Conservation (phyloP, 2,888 invertebrate species). For the Aethes cnicana region DNA sequence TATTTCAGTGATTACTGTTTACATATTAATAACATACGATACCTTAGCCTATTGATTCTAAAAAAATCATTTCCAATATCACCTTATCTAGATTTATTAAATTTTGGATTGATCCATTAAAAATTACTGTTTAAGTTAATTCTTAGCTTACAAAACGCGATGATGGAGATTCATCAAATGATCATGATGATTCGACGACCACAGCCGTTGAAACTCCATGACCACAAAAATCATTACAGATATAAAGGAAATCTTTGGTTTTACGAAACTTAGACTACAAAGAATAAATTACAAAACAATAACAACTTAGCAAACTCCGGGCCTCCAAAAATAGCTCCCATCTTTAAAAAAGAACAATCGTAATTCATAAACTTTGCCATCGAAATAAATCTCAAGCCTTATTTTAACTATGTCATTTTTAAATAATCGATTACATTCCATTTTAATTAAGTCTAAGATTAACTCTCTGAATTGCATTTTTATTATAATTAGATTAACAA, state of each 20-base stretch:
- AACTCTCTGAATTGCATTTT: constrained; percentile 81
- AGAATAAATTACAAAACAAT: constrained; percentile 50
- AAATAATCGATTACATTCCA: constrained; percentile 63
- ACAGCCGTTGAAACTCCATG: constrained; percentile 2
- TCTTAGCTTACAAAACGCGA: constrained; percentile 53
- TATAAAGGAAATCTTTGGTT: constrained; percentile 48
- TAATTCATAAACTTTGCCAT: constrained; percentile 56
- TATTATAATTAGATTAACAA: constrained; percentile 76
- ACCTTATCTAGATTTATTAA: constrained; percentile 78
- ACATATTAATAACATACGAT: constrained; percentile 80
- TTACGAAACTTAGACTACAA: constrained; percentile 49
- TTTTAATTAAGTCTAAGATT: constrained; percentile 68
- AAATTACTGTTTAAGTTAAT: constrained; percentile 66
- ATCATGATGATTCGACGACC: constrained; percentile 3
- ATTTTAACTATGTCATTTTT: constrained; percentile 56
- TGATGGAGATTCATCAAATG: constrained; percentile 43
- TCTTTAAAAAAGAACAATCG: constrained; percentile 30
- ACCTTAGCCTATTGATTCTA: constrained; percentile 80
- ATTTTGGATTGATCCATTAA: constrained; percentile 76
- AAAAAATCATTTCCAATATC: constrained; percentile 83
- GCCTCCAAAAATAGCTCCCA: constrained; percentile 40
- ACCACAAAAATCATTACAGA: constrained; percentile 13
- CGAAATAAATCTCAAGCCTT: constrained; percentile 43
- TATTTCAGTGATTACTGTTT: constrained; percentile 82
- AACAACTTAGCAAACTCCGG: constrained; percentile 40